Conservation (phyloP, 2,888 invertebrate genomes). For the Exephanes ischioxanthus region DNA sequence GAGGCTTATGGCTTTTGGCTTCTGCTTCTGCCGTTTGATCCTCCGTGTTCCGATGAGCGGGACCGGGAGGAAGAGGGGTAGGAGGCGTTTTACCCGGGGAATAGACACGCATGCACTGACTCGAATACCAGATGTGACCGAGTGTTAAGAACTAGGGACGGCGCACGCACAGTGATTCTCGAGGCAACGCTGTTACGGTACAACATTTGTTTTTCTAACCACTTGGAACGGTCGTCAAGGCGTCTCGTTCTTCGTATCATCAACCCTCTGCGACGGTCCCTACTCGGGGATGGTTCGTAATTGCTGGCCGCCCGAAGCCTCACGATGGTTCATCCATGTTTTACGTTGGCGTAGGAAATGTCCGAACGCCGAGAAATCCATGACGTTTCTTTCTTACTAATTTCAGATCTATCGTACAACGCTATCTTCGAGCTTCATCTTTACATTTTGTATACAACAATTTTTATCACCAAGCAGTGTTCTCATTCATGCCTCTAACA, state of each 20-base stretch:
- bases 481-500: too few species aligned
- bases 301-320: too few species aligned
- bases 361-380: too few species aligned
- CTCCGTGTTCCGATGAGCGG: slow-evolving; percentile 35
- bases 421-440: too few species aligned
- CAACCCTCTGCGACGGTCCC: background rate
- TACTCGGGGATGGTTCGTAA: background rate
- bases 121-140: slow-evolving; percentile 63
- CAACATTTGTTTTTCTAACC: slow-evolving; percentile 58
- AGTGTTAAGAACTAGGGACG: slow-evolving; percentile 56
- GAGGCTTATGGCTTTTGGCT: slow-evolving; percentile 29
- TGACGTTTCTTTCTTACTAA: too few species aligned
- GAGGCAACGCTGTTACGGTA: slow-evolving; percentile 37
- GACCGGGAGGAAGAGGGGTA: background rate
- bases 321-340: too few species aligned
- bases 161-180: slow-evolving; percentile 22
- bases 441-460: too few species aligned
- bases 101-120: slow-evolving; percentile 29
- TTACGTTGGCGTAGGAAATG: too few species aligned
- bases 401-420: too few species aligned
- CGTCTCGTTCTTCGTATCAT: slow-evolving; percentile 33
- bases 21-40: slow-evolving; percentile 44
- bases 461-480: too few species aligned
- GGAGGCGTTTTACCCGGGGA: slow-evolving; percentile 47
- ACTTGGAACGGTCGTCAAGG: slow-evolving; percentile 39